Evolutionary conservation across 2,888 invertebrate species (phyloP).

Genomic region (Drosophila silvestris): DNA sequence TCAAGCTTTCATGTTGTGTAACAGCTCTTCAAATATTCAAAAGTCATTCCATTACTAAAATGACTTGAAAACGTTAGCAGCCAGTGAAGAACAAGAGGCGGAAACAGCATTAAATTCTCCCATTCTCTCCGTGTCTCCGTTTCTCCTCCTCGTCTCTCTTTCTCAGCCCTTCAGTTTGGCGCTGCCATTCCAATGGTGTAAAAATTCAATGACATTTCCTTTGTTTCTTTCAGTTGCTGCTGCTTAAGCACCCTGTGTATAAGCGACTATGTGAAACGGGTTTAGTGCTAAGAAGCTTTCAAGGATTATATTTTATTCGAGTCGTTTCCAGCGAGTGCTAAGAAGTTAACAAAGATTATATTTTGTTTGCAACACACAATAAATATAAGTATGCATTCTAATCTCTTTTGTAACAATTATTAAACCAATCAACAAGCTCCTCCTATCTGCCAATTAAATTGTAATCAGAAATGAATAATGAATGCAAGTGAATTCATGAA

Average conservation of each 20-base stretch:
- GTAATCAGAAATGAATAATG: not conserved
- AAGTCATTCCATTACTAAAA: conserved; percentile 77
- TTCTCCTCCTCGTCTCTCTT: not conserved
- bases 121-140: not conserved
- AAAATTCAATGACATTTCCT: conserved; percentile 70
- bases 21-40: conserved; percentile 75
- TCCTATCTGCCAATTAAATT: not conserved
- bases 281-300: not conserved
- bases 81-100: conserved; percentile 19
- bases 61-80: conserved; percentile 66
- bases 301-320: not conserved
- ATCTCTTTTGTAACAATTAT: not conserved
- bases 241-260: conserved; percentile 33
- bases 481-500: not conserved
- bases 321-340: not conserved
- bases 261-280: not conserved
- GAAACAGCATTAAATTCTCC: conserved; percentile 43
- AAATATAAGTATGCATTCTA: not conserved
- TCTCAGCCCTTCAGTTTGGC: conserved; percentile 11
- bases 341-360: not conserved
- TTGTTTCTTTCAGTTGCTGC: conserved; percentile 43
- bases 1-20: conserved; percentile 46
- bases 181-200: conserved; percentile 35
- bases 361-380: not conserved
- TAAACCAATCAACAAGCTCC: not conserved